Conservation (phyloP, 2,113 vertebrate species). For the Verasper variegatus region DNA sequence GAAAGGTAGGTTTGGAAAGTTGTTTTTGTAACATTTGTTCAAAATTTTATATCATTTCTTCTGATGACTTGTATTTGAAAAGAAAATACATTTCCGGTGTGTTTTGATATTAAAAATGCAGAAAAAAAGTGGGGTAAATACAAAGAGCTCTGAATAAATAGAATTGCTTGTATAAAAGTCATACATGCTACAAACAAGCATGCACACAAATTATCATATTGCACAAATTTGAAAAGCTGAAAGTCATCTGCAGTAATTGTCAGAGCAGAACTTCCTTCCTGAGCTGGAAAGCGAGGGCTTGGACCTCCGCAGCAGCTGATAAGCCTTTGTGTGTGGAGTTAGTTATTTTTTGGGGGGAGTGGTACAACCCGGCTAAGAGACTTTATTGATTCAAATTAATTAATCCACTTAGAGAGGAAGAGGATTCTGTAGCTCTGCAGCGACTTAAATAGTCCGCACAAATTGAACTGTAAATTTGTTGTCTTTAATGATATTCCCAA, state of each 20-base stretch:
- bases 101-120: no score
- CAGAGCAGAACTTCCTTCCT: constrained; percentile 60
- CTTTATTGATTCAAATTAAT: constrained; percentile 87
- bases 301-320: constrained; percentile 72
- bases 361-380: constrained; percentile 70
- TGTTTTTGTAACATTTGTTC: no score
- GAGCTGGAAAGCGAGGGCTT: constrained; percentile 54
- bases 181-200: constrained; percentile 5
- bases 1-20: no score
- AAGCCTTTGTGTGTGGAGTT: constrained; percentile 70
- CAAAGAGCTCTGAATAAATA: no score
- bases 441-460: constrained; percentile 82
- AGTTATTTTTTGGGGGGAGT: constrained; percentile 59
- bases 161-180: background rate
- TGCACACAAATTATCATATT: constrained; percentile 42
- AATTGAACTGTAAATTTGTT: constrained; percentile 85
- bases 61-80: no score
- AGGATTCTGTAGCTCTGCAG: constrained; percentile 77
- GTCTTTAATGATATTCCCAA: constrained; percentile 83
- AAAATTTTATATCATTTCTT: no score
- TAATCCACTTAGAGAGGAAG: constrained; percentile 83
- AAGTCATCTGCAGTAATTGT: constrained; percentile 59
- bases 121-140: no score
- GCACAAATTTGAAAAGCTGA: constrained; percentile 29
- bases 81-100: no score